These are phyloP conservation scores for Hippasteria phrygiana DNA, from an alignment of 53 echinoderm and acorn worm species.

Conservation along the genomic window DNA sequence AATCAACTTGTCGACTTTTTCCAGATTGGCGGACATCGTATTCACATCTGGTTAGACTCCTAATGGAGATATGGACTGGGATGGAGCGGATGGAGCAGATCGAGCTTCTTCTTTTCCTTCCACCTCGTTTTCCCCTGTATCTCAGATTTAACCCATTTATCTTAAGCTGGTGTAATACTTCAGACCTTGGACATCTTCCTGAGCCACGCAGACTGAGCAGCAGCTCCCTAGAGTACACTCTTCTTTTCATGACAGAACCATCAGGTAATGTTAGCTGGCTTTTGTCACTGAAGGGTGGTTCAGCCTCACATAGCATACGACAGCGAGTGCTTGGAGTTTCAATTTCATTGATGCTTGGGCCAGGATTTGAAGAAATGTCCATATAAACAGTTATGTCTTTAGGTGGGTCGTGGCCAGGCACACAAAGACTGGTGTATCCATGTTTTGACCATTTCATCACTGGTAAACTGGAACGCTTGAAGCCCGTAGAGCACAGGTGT, in stretches of 20 bases:
- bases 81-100: not conserved
- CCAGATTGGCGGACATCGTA: conserved; percentile 9
- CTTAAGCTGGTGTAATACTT: conserved; percentile 24
- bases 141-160: conserved; percentile 9
- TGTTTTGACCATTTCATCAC: conserved; percentile 43
- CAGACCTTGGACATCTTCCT: conserved; percentile 8
- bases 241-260: not conserved
- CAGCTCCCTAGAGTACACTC: not conserved
- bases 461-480: conserved; percentile 6
- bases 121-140: conserved; percentile 24
- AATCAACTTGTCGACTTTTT: not conserved
- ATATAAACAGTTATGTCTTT: conserved; percentile 6
- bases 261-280: not conserved
- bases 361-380: conserved; percentile 27
- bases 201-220: conserved; percentile 23
- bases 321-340: not conserved
- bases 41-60: not conserved
- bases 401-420: conserved; percentile 38
- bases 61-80: conserved; percentile 30
- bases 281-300: conserved; percentile 3
- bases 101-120: conserved; percentile 10
- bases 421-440: conserved; percentile 21
- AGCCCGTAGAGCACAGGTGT: conserved; percentile 34
- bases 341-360: conserved; percentile 11
- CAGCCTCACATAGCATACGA: not conserved